These are phyloP conservation scores for Lycopodina hypogea DNA, from an alignment of 37 sponge, comb jelly and placozoan genomes.

Conservation along the genomic window DNA sequence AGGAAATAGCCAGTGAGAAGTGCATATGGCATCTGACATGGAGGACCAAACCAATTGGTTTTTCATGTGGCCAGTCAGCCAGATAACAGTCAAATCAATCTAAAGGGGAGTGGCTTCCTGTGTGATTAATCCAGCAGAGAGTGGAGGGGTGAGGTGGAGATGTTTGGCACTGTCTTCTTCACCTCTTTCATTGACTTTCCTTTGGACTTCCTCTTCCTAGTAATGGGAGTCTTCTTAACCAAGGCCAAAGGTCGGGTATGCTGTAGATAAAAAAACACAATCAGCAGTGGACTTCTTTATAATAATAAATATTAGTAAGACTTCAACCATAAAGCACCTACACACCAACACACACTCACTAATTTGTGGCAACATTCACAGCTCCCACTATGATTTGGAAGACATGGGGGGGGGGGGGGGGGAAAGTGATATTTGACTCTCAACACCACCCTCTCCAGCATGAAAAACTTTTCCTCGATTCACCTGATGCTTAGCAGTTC, in stretches of 20 bases:
- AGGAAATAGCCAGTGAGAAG: no score
- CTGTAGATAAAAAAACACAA: no score
- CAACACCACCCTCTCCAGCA: not conserved
- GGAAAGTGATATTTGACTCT: not conserved
- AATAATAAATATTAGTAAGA: not conserved
- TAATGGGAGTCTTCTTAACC: slow-evolving; percentile 86
- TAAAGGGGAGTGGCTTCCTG: slow-evolving; percentile 6
- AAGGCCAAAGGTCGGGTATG: slow-evolving; percentile 80
- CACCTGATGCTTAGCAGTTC: no score
- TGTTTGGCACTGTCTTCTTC: not conserved
- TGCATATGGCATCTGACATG: no score
- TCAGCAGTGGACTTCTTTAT: no score
- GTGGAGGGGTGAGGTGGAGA: not conserved
- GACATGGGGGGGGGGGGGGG: no score
- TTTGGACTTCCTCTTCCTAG: slow-evolving; percentile 73
- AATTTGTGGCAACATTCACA: not conserved
- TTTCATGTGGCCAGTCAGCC: no score
- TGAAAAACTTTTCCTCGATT: not conserved
- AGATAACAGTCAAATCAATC: no score
- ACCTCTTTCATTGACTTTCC: slow-evolving; percentile 35
- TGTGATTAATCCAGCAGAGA: not conserved
- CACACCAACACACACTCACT: not conserved
- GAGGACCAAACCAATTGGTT: no score
- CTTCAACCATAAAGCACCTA: not conserved
- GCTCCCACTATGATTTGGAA: not conserved